Conservation (phyloP, 30 jellyfish, hydroid and myxozoan genomes). For the Pseudorhiza aurosa region DNA sequence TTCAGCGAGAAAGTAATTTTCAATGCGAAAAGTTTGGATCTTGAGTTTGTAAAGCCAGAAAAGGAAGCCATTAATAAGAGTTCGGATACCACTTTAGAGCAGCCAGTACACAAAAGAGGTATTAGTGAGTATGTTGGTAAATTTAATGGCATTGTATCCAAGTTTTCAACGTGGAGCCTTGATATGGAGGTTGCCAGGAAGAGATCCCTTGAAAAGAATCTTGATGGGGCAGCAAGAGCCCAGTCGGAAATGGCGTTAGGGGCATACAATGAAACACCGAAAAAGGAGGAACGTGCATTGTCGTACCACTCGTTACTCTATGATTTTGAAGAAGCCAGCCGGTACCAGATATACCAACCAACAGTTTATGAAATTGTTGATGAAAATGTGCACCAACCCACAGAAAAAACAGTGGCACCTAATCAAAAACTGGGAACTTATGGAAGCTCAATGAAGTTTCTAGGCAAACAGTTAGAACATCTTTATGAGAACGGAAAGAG, state of each 20-base stretch:
- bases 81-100: conserved; percentile 15
- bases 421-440: conserved; percentile 17
- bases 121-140: conserved; percentile 54
- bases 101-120: conserved; percentile 34
- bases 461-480: conserved; percentile 57
- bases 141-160: conserved; percentile 62
- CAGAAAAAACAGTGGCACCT: conserved; percentile 7
- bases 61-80: background rate
- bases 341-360: conserved; percentile 91
- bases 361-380: conserved; percentile 88
- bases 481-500: conserved; percentile 62
- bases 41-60: conserved; percentile 42
- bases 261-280: background rate
- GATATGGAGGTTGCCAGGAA: conserved; percentile 53
- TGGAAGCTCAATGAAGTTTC: conserved; percentile 49
- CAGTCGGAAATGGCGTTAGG: conserved; percentile 48
- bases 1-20: conserved; percentile 38
- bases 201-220: conserved; percentile 34
- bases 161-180: conserved; percentile 72
- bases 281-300: conserved; percentile 48
- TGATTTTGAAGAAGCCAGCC: conserved; percentile 85
- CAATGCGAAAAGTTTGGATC: conserved; percentile 63
- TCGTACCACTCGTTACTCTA: conserved; percentile 86
- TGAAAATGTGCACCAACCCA: conserved; percentile 7
- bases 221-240: conserved; percentile 43